Conservation (phyloP, 2,113 vertebrate species). For the Chaetodon trifascialis region DNA sequence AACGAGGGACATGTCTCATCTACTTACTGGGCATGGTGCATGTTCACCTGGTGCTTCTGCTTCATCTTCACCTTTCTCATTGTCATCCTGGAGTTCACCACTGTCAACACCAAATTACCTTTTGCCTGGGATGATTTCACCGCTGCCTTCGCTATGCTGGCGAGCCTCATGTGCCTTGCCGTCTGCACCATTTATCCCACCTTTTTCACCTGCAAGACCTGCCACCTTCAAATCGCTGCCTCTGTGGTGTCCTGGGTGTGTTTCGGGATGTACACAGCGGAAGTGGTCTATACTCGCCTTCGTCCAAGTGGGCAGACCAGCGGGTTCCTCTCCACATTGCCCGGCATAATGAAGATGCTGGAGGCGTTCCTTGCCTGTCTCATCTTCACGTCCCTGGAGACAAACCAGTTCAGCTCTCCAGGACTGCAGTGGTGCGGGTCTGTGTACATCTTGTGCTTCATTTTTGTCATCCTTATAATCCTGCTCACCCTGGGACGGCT, state of each 20-base stretch:
- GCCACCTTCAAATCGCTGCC: conserved; percentile 77
- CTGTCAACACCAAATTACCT: conserved; percentile 76
- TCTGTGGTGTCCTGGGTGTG: conserved; percentile 85
- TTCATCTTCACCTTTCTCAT: conserved; percentile 85
- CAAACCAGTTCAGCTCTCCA: fast-evolving
- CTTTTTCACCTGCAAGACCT: conserved; percentile 62
- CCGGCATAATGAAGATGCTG: conserved; percentile 91
- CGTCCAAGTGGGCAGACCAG: conserved; percentile 83
- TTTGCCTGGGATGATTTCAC: conserved; percentile 92
- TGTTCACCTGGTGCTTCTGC: conserved; percentile 93
- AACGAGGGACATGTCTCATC: fast-evolving
- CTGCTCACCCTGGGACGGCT: conserved; percentile 81
- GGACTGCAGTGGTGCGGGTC: conserved; percentile 88
- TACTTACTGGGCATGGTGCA: conserved; percentile 87
- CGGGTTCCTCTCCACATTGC: conserved; percentile 88
- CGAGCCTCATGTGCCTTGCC: conserved; percentile 85
- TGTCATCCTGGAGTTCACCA: conserved; percentile 86
- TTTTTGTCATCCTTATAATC: conserved; percentile 86
- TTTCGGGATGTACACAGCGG: conserved; percentile 80
- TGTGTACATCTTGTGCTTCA: conserved; percentile 90
- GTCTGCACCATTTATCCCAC: conserved; percentile 87
- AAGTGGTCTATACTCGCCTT: conserved; percentile 84
- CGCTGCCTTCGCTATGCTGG: conserved; percentile 88
- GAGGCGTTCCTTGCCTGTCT: conserved; percentile 89
- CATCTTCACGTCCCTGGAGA: conserved; percentile 88